Evolutionary conservation across 2,888 invertebrate genomes (phyloP).

Genomic region (Labia minor): DNA sequence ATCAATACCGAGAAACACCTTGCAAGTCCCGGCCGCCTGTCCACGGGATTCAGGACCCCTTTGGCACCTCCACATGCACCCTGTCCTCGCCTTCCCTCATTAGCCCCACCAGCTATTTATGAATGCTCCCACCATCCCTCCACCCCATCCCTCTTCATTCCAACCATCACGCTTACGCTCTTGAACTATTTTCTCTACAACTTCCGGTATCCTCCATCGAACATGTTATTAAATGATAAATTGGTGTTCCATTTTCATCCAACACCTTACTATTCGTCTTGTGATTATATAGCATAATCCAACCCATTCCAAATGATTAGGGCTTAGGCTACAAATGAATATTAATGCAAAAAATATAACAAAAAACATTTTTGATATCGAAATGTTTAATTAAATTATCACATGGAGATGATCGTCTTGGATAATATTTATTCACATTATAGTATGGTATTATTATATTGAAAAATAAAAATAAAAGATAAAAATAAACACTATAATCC

Average conservation of each 20-base stretch:
- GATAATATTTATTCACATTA: too few species aligned
- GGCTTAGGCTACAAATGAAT: not conserved
- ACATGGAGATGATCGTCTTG: too few species aligned
- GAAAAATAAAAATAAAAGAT: too few species aligned
- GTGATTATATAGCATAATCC: not conserved
- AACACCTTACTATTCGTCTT: not conserved
- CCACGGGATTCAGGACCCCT: not conserved
- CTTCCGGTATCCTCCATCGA: not conserved
- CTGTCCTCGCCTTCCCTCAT: not conserved
- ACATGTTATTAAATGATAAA: not conserved
- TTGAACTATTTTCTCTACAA: not conserved
- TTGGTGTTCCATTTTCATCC: not conserved
- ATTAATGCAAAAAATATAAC: too few species aligned
- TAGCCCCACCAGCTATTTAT: too few species aligned
- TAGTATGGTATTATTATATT: too few species aligned
- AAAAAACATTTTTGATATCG: too few species aligned
- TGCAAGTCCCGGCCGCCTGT: conserved; percentile 1
- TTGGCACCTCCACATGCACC: not conserved
- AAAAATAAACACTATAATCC: too few species aligned
- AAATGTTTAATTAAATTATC: too few species aligned
- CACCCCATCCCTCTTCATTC: not conserved
- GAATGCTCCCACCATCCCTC: not conserved
- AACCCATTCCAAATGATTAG: not conserved
- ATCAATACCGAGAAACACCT: conserved; percentile 1
- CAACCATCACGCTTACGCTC: not conserved